Evolutionary conservation across 2,888 invertebrate species (phyloP).

Genomic region (Diaprepes abbreviatus): DNA sequence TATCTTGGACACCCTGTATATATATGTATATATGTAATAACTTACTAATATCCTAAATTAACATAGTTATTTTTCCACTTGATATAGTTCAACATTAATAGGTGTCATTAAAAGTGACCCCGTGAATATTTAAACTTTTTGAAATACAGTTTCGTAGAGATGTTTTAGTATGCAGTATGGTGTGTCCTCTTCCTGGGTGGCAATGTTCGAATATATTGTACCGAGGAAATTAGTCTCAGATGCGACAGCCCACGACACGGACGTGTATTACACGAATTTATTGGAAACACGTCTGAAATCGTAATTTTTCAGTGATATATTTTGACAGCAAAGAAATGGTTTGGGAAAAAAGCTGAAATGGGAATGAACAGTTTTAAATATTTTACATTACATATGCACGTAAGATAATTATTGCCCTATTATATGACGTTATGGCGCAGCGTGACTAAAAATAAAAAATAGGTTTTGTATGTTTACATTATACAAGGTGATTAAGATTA

Average conservation of each 20-base stretch:
- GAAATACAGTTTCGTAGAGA: neutral
- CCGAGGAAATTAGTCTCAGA: slow-evolving; percentile 48
- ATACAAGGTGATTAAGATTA: too few species aligned
- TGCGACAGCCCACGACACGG: slow-evolving; percentile 37
- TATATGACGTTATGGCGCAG: too few species aligned
- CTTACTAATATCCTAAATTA: too few species aligned
- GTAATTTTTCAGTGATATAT: slow-evolving; percentile 38
- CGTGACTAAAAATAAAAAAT: too few species aligned
- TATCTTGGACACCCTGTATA: too few species aligned
- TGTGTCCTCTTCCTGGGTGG: slow-evolving; percentile 42
- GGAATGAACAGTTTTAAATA: neutral
- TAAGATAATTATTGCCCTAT: too few species aligned
- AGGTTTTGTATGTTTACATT: too few species aligned
- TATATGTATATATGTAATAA: too few species aligned
- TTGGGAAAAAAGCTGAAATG: neutral
- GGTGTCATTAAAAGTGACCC: neutral
- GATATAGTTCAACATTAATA: too few species aligned
- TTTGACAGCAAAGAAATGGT: slow-evolving; percentile 26
- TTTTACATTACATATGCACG: neutral
- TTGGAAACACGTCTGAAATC: slow-evolving; percentile 44
- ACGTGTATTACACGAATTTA: slow-evolving; percentile 45
- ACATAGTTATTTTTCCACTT: too few species aligned
- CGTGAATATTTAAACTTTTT: neutral
- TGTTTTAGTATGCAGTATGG: slow-evolving; percentile 37
- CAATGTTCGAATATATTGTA: slow-evolving; percentile 43